phyloP scores from a whole-genome alignment of 1,140 invertebrate species.

The Lordiphosa stackelbergi region DNA sequence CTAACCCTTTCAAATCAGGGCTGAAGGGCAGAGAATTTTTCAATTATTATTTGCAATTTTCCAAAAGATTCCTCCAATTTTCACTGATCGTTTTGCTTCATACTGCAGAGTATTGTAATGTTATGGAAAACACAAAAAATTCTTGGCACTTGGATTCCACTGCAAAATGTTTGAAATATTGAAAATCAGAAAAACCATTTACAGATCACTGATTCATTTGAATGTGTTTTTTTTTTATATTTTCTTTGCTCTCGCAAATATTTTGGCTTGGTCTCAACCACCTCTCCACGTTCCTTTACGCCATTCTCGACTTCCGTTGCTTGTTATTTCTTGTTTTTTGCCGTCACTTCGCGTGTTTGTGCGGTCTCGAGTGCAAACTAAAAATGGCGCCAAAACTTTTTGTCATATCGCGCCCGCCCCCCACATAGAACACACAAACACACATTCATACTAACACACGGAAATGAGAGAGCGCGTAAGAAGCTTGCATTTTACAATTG shows the following conservation, averaged over 20 bases:
- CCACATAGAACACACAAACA: constrained; percentile 22
- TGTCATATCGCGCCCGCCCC: constrained; percentile 22
- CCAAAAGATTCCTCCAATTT: no score
- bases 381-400: constrained; percentile 73
- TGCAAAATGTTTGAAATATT: no score
- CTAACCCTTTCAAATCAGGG: no score
- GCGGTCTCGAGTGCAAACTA: constrained; percentile 63
- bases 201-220: no score
- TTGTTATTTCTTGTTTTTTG: constrained; percentile 26
- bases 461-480: constrained; percentile 17
- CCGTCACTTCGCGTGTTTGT: constrained; percentile 54
- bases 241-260: background rate
- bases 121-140: no score
- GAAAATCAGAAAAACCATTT: no score
- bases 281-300: background rate
- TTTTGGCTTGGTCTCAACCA: no score
- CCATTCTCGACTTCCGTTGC: constrained; percentile 12
- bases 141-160: no score
- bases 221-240: background rate
- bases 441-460: constrained; percentile 15
- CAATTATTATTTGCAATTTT: no score
- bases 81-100: no score
- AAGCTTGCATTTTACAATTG: constrained; percentile 51
- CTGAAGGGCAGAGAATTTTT: no score
- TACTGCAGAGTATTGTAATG: no score